These are phyloP conservation scores for Polyodon spathula DNA, from an alignment of 2,113 vertebrate species.

Conservation along the genomic window DNA sequence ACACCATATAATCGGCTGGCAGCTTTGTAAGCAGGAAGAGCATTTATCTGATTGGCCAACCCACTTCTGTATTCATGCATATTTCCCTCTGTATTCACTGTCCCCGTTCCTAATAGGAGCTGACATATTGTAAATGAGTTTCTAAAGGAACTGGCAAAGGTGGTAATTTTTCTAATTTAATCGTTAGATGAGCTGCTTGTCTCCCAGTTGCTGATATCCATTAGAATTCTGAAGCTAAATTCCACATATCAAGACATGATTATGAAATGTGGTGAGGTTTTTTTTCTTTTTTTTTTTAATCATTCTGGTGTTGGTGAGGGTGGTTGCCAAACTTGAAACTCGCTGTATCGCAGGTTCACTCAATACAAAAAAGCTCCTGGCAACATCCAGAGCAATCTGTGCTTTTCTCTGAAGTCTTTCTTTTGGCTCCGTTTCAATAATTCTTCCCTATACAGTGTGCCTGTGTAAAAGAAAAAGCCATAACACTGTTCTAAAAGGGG, in stretches of 20 bases:
- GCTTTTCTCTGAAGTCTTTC: constrained; percentile 30
- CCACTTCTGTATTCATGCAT: constrained; percentile 48
- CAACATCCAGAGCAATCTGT: constrained; percentile 37
- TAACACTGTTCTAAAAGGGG: constrained; percentile 11
- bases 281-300: constrained; percentile 39
- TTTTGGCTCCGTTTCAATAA: constrained; percentile 22
- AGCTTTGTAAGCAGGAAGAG: constrained; percentile 54
- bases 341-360: constrained; percentile 39
- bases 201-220: constrained; percentile 69
- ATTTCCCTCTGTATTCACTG: constrained; percentile 50
- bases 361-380: constrained; percentile 32
- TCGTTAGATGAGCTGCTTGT: constrained; percentile 76
- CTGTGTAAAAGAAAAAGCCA: constrained; percentile 3
- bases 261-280: constrained; percentile 51
- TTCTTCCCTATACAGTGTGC: not conserved
- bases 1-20: constrained; percentile 48
- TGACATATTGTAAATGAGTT: constrained; percentile 95
- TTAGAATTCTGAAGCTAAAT: constrained; percentile 66
- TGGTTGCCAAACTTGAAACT: constrained; percentile 28
- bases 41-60: constrained; percentile 47
- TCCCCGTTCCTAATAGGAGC: constrained; percentile 72
- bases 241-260: constrained; percentile 65
- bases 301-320: constrained; percentile 1
- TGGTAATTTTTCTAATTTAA: constrained; percentile 92
- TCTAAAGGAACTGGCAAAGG: constrained; percentile 82